These are phyloP conservation scores for Thymelicus lineola DNA, from an alignment of 2,888 invertebrate species.

Conservation along the genomic window DNA sequence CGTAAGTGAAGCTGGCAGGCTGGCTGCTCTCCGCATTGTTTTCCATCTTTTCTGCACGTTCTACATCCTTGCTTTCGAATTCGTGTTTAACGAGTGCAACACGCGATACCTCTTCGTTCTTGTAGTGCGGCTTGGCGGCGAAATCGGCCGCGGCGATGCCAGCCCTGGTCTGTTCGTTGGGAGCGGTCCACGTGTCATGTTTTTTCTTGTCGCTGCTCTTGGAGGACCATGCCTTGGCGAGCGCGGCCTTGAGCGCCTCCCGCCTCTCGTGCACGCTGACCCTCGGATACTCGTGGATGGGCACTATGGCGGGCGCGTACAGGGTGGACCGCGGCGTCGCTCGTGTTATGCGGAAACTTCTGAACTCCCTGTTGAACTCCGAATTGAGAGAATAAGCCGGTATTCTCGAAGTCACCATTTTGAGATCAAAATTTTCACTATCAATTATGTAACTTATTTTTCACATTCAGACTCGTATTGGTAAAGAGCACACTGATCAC, in stretches of 20 bases:
- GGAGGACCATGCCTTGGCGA: slow-evolving; percentile 81
- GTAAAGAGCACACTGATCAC: slow-evolving; percentile 79
- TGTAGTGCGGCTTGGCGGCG: slow-evolving; percentile 63
- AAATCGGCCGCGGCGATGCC: slow-evolving; percentile 72
- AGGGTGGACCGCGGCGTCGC: slow-evolving; percentile 80
- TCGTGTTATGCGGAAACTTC: slow-evolving; percentile 84
- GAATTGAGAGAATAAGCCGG: slow-evolving; percentile 87
- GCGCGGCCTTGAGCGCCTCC: slow-evolving; percentile 81
- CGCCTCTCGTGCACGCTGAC: slow-evolving; percentile 84
- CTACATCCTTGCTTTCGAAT: slow-evolving; percentile 75
- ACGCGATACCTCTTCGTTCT: slow-evolving; percentile 68
- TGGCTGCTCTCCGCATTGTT: slow-evolving; percentile 66
- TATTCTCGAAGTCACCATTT: slow-evolving; percentile 87
- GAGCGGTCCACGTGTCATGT: slow-evolving; percentile 78
- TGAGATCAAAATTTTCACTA: slow-evolving; percentile 82
- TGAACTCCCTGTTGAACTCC: slow-evolving; percentile 86
- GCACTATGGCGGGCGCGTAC: slow-evolving; percentile 83
- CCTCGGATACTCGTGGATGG: slow-evolving; percentile 86
- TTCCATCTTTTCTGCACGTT: slow-evolving; percentile 64
- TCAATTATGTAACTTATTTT: slow-evolving; percentile 57
- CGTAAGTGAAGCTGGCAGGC: slow-evolving; percentile 69
- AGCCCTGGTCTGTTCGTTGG: slow-evolving; percentile 69
- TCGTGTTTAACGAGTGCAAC: slow-evolving; percentile 77
- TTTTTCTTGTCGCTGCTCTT: slow-evolving; percentile 76
- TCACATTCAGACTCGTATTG: slow-evolving; percentile 70